Percentiles rank a stretch among this genome's conserved stretches.
phyloP scores from a whole-genome alignment of 2,888 invertebrate genomes.

The Gonocerus acuteangulatus region DNA sequence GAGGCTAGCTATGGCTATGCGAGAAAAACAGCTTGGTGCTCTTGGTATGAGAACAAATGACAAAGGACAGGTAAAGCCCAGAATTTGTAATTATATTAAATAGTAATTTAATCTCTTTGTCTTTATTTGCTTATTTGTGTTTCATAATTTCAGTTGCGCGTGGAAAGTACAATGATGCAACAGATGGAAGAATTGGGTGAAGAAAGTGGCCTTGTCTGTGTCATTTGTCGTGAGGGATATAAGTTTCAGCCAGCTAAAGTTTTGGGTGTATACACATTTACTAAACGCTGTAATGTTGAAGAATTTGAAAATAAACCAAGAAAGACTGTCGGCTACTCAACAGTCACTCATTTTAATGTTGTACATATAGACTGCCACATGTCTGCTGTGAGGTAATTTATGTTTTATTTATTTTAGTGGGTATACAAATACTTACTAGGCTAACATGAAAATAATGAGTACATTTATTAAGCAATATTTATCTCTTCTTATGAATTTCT shows the following conservation, averaged over 20 bases:
- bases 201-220: conserved; percentile 91
- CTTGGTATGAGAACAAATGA: conserved; percentile 94
- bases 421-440: no score
- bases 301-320: conserved; percentile 83
- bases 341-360: conserved; percentile 96
- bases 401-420: no score
- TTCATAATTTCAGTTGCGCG: conserved; percentile 59
- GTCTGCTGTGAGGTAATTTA: conserved; percentile 62
- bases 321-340: conserved; percentile 82
- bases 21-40: conserved; percentile 90
- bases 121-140: no score
- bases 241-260: conserved; percentile 91
- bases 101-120: no score
- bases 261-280: conserved; percentile 92
- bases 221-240: conserved; percentile 96
- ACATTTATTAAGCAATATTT: no score
- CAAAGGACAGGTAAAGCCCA: conserved; percentile 79
- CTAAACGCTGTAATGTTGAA: conserved; percentile 88
- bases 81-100: background rate
- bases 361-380: conserved; percentile 98
- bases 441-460: no score
- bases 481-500: no score
- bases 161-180: conserved; percentile 79
- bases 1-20: conserved; percentile 93
- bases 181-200: conserved; percentile 93